Base-by-base conservation (phyloP, 1,140 invertebrate genomes). In the Drosophila tsacasi region DNA sequence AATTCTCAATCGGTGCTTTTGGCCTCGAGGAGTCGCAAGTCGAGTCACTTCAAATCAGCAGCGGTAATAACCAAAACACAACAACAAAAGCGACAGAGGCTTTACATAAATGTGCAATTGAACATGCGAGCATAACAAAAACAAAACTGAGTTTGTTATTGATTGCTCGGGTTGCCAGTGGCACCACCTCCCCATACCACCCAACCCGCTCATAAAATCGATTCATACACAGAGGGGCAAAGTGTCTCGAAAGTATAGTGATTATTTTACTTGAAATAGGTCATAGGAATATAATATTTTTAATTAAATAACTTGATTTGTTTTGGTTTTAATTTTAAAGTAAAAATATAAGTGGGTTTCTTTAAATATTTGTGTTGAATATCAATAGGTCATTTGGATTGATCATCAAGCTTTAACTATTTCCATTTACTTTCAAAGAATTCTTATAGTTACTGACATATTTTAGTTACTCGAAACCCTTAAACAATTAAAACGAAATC, bases 151-250 rank as follows among this genome's bases (percentile, higher is more conserved):
- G 39, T 71, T 71, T 69, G 47, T 69, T 71, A 71, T 71, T 71
- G 67, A 71, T 71, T 71, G 57, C 67, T 39, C 49, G 67, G 63
- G 63, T 71, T 71, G 67, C 67, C 67, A 67, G 67, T 69, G 62
- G 67, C 67, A 67, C 62, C 67, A 69, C 58, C 63, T 35, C 35
- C 39, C 63, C 50, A n/a, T 8, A 13, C 27, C n/a, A 39, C 42
- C 44, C 49, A 23, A 42, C 32, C 32, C 23, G 32, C 52, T 23
- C 62, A 71, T 55, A 21, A 23, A 71, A 71, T 71, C 67, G 67
- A 71, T 71, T 54, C 27, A 32, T 23, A 25, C 50, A 55, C 47
- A 23, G 49, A 15, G 39, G 37, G 60, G 32, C 23, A 58, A 65
- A 61, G 59, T n/a, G 13, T 23, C 19, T 19, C 19, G 15, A n/a